A percentile compares a stretch with the other conserved stretches of the same genome.
Evolutionary conservation across 2,888 invertebrate genomes (phyloP).

Genomic region (Danaus chrysippus): DNA sequence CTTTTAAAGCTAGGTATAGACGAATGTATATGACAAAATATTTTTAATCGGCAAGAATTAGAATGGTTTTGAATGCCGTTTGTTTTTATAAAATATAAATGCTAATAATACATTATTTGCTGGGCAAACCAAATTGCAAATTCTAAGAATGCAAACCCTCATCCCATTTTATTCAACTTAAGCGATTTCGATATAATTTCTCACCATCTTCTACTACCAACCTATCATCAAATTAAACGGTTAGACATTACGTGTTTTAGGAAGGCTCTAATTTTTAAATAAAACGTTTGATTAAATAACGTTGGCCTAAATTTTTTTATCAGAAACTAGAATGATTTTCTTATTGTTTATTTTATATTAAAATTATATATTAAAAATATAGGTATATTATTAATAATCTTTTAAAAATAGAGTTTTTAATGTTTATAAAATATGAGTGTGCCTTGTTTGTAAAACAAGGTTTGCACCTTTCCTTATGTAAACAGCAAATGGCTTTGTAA

Average conservation of each 20-base stretch:
- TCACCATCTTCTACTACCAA: conserved; percentile 47
- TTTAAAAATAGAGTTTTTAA: conserved; percentile 45
- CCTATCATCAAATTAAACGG: conserved; percentile 72
- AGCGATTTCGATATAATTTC: conserved; percentile 69
- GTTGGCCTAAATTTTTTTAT: conserved; percentile 33
- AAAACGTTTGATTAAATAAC: conserved; percentile 66
- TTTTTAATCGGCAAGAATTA: too few species aligned
- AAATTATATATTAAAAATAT: too few species aligned
- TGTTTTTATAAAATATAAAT: not conserved
- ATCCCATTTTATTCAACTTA: conserved; percentile 61
- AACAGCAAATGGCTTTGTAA: conserved; percentile 73
- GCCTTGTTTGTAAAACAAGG: conserved; percentile 43
- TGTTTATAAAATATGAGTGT: not conserved
- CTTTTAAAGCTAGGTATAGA: too few species aligned
- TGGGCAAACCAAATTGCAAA: conserved; percentile 43
- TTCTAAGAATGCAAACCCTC: conserved; percentile 52
- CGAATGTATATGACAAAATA: too few species aligned
- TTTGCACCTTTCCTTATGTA: conserved; percentile 63
- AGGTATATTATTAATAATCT: too few species aligned
- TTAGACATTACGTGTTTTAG: conserved; percentile 70
- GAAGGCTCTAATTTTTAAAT: conserved; percentile 61
- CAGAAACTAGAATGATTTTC: too few species aligned
- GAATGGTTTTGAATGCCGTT: not conserved
- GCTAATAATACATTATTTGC: conserved; percentile 7
- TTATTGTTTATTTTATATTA: too few species aligned